Conservation (phyloP, 1,140 invertebrate genomes). For the Protaetia brevitarsis region DNA sequence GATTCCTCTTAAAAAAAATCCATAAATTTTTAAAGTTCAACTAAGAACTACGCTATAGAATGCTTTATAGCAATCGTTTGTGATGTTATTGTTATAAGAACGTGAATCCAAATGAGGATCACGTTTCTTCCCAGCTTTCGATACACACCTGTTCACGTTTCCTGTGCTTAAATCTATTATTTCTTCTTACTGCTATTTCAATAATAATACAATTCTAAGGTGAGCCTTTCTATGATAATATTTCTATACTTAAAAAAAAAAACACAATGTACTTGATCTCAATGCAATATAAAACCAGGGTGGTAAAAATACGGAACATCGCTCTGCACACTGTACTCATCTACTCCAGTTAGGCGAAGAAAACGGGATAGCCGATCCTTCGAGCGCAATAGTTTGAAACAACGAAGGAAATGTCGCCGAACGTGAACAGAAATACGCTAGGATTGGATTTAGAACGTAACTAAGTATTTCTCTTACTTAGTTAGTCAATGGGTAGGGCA, state of each 20-base stretch:
- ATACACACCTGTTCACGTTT: neutral
- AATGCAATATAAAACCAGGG: no score
- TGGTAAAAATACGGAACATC: no score
- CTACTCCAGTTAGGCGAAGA: no score
- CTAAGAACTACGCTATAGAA: no score
- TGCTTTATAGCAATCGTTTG: no score
- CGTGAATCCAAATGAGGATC: no score
- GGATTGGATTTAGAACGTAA: constrained; percentile 13
- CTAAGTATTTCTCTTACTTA: constrained; percentile 6
- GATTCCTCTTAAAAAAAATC: no score
- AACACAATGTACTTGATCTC: no score
- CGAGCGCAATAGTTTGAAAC: neutral
- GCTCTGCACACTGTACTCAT: no score
- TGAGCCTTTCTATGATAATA: neutral
- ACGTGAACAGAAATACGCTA: constrained; percentile 1
- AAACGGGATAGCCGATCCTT: neutral
- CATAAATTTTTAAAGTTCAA: no score
- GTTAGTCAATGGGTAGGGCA: constrained; percentile 13
- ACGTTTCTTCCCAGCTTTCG: neutral
- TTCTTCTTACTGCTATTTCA: neutral
- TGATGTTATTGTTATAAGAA: no score
- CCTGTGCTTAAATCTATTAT: neutral
- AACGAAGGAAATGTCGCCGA: neutral
- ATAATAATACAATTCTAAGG: neutral
- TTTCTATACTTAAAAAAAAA: neutral